Conservation (phyloP, 2,113 vertebrate species). For the Podilymbus podiceps region DNA sequence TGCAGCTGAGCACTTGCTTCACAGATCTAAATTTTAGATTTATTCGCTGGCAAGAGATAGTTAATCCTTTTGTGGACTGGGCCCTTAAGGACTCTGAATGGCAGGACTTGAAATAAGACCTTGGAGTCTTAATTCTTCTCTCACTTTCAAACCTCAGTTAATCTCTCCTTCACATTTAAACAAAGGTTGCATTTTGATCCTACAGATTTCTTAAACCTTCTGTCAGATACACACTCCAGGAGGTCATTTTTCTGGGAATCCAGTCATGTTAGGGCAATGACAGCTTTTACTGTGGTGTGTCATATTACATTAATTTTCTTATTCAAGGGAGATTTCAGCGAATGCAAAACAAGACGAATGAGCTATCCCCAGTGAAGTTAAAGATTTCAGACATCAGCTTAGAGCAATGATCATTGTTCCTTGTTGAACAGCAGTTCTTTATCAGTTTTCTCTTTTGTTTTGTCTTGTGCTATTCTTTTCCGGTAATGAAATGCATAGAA, state of each 20-base stretch:
- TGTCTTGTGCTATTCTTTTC: background rate
- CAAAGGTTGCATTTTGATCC: background rate
- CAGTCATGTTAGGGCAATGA: background rate
- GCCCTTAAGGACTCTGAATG: background rate
- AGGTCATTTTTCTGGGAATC: background rate
- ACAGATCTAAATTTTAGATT: constrained; percentile 8
- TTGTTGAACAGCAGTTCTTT: background rate
- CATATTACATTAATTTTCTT: constrained; percentile 20
- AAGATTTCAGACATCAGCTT: constrained; percentile 23
- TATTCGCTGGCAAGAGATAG: background rate
- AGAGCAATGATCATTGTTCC: background rate
- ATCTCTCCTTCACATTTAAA: constrained; percentile 6
- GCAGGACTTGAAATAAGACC: background rate
- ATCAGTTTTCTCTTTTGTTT: constrained; percentile 25
- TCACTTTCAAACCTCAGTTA: background rate
- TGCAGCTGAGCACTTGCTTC: background rate
- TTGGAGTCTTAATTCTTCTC: background rate
- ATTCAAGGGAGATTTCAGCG: background rate
- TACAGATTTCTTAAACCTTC: background rate
- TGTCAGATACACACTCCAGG: background rate
- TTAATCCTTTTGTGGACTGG: background rate
- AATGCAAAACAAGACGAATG: background rate
- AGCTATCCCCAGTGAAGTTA: background rate
- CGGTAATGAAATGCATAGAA: background rate
- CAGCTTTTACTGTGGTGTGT: background rate